These are phyloP conservation scores for Bryconaethiops microstoma DNA, from an alignment of 2,797 vertebrate species.

Conservation along the genomic window DNA sequence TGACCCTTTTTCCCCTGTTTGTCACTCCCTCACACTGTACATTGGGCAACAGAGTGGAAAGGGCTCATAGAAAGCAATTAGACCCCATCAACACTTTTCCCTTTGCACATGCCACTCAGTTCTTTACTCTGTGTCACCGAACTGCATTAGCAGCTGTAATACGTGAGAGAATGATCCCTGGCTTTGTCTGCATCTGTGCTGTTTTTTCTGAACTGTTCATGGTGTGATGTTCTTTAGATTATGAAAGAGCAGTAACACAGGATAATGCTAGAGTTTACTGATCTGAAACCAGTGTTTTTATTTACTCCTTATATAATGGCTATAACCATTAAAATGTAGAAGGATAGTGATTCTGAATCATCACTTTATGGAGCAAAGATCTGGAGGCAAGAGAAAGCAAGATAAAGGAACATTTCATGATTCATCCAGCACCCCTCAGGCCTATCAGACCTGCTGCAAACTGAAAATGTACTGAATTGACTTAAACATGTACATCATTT, in stretches of 20 bases:
- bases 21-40: constrained; percentile 11
- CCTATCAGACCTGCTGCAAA: not conserved
- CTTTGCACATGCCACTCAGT: constrained; percentile 6
- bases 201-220: not conserved
- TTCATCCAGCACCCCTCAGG: not conserved
- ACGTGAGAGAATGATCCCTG: constrained; percentile 16
- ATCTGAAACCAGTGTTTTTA: not conserved
- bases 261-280: not conserved
- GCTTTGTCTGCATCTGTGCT: constrained; percentile 28
- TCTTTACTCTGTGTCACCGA: not conserved
- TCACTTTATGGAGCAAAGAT: not conserved
- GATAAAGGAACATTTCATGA: not conserved
- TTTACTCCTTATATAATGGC: not conserved
- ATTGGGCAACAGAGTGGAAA: constrained; percentile 31
- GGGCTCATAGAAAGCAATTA: constrained; percentile 1
- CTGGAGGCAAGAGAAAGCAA: not conserved
- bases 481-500: not conserved
- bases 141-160: constrained; percentile 27
- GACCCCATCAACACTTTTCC: constrained; percentile 28
- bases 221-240: constrained; percentile 7
- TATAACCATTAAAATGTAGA: not conserved
- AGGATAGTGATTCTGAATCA: not conserved
- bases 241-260: constrained; percentile 29
- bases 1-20: constrained; percentile 2
- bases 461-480: not conserved